phyloP scores from a whole-genome alignment of 2,888 invertebrate genomes.

The Meiosimyza platycephala region DNA sequence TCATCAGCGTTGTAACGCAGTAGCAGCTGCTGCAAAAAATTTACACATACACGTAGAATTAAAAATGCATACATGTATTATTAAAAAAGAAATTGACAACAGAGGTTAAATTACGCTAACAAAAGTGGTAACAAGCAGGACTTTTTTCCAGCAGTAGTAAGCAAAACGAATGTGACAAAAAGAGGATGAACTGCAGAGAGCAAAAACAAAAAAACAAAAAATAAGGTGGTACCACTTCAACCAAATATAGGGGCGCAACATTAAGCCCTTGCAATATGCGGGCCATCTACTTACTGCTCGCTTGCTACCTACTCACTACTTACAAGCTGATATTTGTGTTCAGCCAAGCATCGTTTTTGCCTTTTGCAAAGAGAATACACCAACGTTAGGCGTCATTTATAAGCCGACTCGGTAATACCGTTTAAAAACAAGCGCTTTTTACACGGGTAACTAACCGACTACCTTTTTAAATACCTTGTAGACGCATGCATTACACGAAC shows the following conservation, averaged over 20 bases:
- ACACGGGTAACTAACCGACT: slow-evolving; percentile 29
- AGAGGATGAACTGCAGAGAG: slow-evolving; percentile 11
- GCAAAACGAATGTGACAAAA: slow-evolving; percentile 7
- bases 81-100: background rate
- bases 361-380: background rate
- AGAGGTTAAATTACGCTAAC: slow-evolving; percentile 12
- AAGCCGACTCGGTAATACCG: slow-evolving; percentile 25
- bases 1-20: no score
- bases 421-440: slow-evolving; percentile 31
- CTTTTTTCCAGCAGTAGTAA: background rate
- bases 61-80: no score
- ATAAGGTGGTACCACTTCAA: background rate
- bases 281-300: background rate
- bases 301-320: background rate
- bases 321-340: slow-evolving; percentile 7
- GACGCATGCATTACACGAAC: slow-evolving; percentile 3
- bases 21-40: no score
- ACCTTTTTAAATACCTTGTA: background rate
- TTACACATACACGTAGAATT: no score
- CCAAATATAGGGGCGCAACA: background rate
- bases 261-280: background rate
- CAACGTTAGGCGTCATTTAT: background rate
- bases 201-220: background rate
- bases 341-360: slow-evolving; percentile 27
- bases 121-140: slow-evolving; percentile 17